phyloP scores from a whole-genome alignment of 2,113 vertebrate species.

The Protobothrops mucrosquamatus region DNA sequence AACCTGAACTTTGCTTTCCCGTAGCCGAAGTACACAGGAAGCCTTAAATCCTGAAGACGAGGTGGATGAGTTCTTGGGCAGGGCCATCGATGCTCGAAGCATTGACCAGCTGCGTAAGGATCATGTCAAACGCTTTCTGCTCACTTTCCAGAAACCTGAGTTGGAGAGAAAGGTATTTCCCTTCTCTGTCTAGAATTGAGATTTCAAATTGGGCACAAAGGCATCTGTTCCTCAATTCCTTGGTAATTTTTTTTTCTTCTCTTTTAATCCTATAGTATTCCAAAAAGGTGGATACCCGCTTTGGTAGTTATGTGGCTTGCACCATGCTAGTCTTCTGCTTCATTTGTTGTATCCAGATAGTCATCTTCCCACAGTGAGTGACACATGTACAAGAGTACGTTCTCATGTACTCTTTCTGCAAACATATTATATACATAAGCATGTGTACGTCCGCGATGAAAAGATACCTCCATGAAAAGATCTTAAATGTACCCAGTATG shows the following conservation, averaged over 20 bases:
- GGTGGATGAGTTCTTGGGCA: conserved; percentile 92
- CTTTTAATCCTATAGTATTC: conserved; percentile 77
- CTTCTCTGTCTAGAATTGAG: neutral
- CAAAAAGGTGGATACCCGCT: conserved; percentile 91
- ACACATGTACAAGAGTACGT: neutral
- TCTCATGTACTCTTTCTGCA: neutral
- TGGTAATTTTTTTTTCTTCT: neutral
- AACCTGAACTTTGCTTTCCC: neutral
- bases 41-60: conserved; percentile 93
- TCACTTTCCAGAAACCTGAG: conserved; percentile 92
- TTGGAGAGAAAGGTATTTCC: conserved; percentile 89
- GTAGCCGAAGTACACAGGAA: conserved; percentile 87
- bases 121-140: conserved; percentile 92
- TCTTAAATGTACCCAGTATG: neutral
- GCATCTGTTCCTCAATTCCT: too few species aligned
- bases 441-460: neutral
- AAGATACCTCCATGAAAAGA: neutral
- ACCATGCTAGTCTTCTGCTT: conserved; percentile 93
- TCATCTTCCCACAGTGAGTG: conserved; percentile 90
- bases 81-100: conserved; percentile 93
- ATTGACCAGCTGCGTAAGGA: conserved; percentile 96
- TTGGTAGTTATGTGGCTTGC: conserved; percentile 90
- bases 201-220: too few species aligned
- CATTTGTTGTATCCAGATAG: conserved; percentile 91
- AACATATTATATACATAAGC: neutral